phyloP scores from a whole-genome alignment of 2,888 invertebrate genomes.

The Stictocephala bisonia region DNA sequence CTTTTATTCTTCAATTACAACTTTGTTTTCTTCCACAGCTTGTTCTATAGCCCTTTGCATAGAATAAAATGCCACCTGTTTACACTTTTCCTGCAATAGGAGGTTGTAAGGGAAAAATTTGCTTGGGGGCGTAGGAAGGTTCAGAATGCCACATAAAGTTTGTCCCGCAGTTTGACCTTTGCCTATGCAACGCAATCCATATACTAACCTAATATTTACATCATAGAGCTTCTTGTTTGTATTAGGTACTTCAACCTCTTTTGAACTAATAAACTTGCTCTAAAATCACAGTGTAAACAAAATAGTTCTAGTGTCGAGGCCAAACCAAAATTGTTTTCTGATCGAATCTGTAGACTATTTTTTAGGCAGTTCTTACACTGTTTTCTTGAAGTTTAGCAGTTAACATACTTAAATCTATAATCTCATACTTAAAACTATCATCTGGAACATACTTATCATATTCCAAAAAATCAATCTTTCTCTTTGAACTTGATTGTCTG shows the following conservation, averaged over 20 bases:
- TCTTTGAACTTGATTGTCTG: not conserved
- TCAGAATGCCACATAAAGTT: conserved; percentile 22
- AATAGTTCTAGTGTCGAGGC: conserved; percentile 32
- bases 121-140: conserved; percentile 4
- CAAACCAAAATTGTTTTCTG: not conserved
- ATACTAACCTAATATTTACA: conserved; percentile 38
- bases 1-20: conserved; percentile 20
- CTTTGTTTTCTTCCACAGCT: conserved; percentile 28
- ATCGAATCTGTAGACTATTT: conserved; percentile 24
- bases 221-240: conserved; percentile 16
- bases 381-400: conserved; percentile 1
- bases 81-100: not conserved
- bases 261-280: conserved; percentile 11
- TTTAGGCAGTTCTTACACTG: conserved; percentile 28
- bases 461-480: not conserved
- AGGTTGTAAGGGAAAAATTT: conserved; percentile 3
- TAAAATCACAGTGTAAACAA: conserved; percentile 38
- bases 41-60: conserved; percentile 13
- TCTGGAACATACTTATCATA: not conserved
- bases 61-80: not conserved
- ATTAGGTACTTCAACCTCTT: conserved; percentile 12
- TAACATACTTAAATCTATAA: conserved; percentile 14
- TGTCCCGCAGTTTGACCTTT: conserved; percentile 16
- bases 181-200: conserved; percentile 24
- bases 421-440: conserved; percentile 11